These are phyloP conservation scores for Argyresthia goedartella DNA, from an alignment of 2,888 invertebrate species.

Conservation along the genomic window DNA sequence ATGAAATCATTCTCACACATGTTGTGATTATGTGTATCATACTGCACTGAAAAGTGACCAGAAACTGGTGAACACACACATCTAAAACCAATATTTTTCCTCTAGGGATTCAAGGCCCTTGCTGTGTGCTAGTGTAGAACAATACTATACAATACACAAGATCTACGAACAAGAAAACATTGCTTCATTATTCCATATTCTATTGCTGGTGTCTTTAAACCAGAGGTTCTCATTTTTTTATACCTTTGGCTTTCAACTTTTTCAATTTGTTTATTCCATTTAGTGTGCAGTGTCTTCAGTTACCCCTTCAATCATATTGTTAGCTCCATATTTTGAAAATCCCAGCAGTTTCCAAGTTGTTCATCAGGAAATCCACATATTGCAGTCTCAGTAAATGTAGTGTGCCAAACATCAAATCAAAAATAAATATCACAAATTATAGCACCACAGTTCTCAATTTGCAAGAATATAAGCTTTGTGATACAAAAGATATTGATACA, in stretches of 20 bases:
- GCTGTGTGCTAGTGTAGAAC: not conserved
- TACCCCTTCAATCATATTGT: no score
- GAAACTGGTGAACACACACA: slow-evolving; percentile 53
- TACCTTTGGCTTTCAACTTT: no score
- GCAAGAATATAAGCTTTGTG: not conserved
- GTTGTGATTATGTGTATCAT: slow-evolving; percentile 44
- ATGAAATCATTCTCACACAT: slow-evolving; percentile 43
- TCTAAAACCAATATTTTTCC: slow-evolving; percentile 19
- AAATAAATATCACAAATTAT: slow-evolving; percentile 40
- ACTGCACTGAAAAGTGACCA: slow-evolving; percentile 62
- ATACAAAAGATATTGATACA: not conserved
- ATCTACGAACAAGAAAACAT: not conserved
- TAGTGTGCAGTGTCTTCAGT: no score
- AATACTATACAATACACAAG: not conserved
- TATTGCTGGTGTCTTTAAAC: no score
- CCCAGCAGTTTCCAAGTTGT: not conserved
- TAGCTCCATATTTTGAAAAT: no score
- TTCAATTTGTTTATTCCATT: no score
- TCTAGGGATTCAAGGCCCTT: not conserved
- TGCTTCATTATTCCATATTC: not conserved
- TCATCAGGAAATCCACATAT: not conserved
- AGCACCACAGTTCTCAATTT: slow-evolving; percentile 24
- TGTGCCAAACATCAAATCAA: slow-evolving; percentile 1
- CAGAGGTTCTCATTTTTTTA: no score
- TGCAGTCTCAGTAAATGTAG: no score